phyloP scores from a whole-genome alignment of 2,797 vertebrate species.

The Nannoperca obscura region DNA sequence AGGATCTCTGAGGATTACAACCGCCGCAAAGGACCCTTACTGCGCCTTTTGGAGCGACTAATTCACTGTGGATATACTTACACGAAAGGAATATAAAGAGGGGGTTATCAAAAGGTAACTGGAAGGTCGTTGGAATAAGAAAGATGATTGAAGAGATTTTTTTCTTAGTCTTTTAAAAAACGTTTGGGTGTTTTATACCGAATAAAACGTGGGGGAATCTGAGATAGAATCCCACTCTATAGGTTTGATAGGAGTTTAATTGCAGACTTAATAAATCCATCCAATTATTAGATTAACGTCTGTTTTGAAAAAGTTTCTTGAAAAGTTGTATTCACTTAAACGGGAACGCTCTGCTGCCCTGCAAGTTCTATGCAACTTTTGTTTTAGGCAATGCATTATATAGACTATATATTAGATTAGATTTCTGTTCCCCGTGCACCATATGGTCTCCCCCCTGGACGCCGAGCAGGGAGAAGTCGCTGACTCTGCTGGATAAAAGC shows the following conservation, averaged over 20 bases:
- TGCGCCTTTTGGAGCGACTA: conserved; percentile 64
- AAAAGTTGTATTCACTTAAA: conserved; percentile 22
- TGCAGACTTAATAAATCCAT: conserved; percentile 39
- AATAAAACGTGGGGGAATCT: neutral
- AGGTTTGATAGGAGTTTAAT: conserved; percentile 9
- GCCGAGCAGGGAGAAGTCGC: conserved; percentile 64
- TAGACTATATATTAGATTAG: conserved; percentile 21
- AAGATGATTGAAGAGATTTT: conserved; percentile 17
- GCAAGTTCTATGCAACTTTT: conserved; percentile 28
- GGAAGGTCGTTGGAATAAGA: conserved; percentile 64
- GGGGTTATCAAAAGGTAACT: conserved; percentile 82
- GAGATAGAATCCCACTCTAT: neutral
- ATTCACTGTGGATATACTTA: conserved; percentile 78
- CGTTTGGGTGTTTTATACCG: conserved; percentile 1
- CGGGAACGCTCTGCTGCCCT: neutral
- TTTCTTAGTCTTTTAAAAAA: conserved; percentile 12
- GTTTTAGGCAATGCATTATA: conserved; percentile 3
- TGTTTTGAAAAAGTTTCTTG: conserved; percentile 13
- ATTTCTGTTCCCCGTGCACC: conserved; percentile 46
- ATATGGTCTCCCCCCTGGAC: conserved; percentile 75
- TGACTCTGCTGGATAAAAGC: conserved; percentile 72
- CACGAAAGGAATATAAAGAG: conserved; percentile 74
- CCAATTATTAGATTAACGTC: neutral
- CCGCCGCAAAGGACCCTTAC: conserved; percentile 68
- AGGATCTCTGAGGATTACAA: conserved; percentile 80